These are phyloP conservation scores for Diadegma fenestrale DNA, from an alignment of 2,888 invertebrate species.

Conservation along the genomic window DNA sequence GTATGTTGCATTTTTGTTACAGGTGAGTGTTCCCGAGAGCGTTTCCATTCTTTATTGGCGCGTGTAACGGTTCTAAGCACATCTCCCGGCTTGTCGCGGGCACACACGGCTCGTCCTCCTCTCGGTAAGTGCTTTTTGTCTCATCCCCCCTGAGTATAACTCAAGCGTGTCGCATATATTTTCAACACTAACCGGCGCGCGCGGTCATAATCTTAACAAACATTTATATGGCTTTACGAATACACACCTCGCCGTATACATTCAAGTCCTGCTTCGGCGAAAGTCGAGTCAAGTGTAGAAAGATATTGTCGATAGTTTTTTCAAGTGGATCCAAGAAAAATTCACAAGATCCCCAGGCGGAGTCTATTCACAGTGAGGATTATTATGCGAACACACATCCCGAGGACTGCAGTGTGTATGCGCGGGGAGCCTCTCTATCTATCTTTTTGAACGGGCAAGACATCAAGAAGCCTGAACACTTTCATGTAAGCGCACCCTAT, in stretches of 20 bases:
- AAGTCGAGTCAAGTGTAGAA: constrained; percentile 56
- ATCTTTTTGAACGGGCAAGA: constrained; percentile 47
- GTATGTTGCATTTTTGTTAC: constrained; percentile 66
- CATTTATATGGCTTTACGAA: background rate
- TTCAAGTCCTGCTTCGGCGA: constrained; percentile 31
- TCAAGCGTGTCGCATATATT: constrained; percentile 66
- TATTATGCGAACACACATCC: constrained; percentile 48
- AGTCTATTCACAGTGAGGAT: constrained; percentile 48
- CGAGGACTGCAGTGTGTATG: constrained; percentile 24
- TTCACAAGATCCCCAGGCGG: constrained; percentile 59
- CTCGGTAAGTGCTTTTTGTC: constrained; percentile 69
- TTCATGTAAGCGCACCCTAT: constrained; percentile 68
- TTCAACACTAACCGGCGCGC: constrained; percentile 48
- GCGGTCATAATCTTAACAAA: constrained; percentile 44
- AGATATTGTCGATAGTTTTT: constrained; percentile 68
- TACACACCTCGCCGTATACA: constrained; percentile 4
- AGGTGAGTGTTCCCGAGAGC: constrained; percentile 70
- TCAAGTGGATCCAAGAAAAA: constrained; percentile 66
- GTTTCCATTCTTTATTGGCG: constrained; percentile 62
- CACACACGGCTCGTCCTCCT: constrained; percentile 55
- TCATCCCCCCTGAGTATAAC: constrained; percentile 67
- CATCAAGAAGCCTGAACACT: constrained; percentile 69
- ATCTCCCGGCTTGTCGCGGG: constrained; percentile 62
- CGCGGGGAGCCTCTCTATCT: constrained; percentile 11
- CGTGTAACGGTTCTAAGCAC: constrained; percentile 63